phyloP scores from a whole-genome alignment of 2,888 invertebrate species.

The Hirtodrosophila duncani region DNA sequence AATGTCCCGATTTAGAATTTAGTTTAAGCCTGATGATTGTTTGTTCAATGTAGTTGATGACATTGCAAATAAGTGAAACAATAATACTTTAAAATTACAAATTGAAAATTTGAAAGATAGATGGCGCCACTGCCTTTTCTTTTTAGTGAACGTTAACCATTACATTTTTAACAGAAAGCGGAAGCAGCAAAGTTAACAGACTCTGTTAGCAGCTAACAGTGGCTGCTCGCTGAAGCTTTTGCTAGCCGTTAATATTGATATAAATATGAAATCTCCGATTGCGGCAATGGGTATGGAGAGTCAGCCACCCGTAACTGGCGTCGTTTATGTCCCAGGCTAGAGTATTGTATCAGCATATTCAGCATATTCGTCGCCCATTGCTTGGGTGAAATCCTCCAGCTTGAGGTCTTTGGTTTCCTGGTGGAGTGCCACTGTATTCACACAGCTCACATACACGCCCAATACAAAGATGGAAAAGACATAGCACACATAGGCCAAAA shows the following conservation, averaged over 20 bases:
- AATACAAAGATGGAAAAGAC: conserved; percentile 19
- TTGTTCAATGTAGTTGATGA: conserved; percentile 31
- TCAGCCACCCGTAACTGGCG: neutral
- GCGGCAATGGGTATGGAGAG: neutral
- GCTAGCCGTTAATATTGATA: conserved; percentile 31
- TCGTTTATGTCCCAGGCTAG: conserved; percentile 38
- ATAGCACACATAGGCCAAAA: conserved; percentile 31
- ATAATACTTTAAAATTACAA: conserved; percentile 46
- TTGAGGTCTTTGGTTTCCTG: conserved; percentile 21
- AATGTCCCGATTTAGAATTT: conserved; percentile 17
- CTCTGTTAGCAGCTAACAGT: no score
- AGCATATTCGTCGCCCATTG: conserved; percentile 38
- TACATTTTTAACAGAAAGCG: no score
- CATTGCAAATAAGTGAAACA: conserved; percentile 51
- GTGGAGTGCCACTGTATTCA: conserved; percentile 37
- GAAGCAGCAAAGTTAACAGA: no score
- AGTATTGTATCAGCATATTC: conserved; percentile 30
- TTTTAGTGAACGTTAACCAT: no score
- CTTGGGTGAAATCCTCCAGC: conserved; percentile 52
- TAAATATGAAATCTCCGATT: conserved; percentile 25
- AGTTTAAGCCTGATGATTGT: conserved; percentile 30
- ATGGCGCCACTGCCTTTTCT: no score
- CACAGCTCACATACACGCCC: conserved; percentile 33
- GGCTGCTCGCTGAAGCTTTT: no score
- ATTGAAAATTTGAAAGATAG: no score